A percentile compares a stretch with the other conserved stretches of the same genome.
phyloP scores from a whole-genome alignment of 2,797 vertebrate species.

The Helicolenus hilgendorfi region DNA sequence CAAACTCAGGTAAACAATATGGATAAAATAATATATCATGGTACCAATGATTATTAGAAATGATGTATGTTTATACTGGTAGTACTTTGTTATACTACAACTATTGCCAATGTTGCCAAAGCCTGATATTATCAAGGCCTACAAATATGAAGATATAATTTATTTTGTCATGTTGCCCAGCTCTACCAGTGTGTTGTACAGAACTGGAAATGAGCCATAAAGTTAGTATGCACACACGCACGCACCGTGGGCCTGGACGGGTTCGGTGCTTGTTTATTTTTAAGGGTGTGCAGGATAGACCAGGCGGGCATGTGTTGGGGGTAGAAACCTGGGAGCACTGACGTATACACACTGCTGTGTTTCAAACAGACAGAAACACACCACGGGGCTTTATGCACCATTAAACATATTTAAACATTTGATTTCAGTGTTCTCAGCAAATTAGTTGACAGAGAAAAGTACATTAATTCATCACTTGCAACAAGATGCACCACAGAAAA shows the following conservation, averaged over 20 bases:
- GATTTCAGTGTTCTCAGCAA: constrained; percentile 1
- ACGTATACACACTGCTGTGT: background rate
- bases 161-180: background rate
- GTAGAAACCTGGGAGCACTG: background rate
- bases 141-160: background rate
- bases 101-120: background rate
- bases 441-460: constrained; percentile 2
- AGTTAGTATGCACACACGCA: constrained; percentile 1
- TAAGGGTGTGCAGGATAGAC: background rate
- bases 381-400: constrained; percentile 31
- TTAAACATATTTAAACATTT: constrained; percentile 46
- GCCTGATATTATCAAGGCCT: background rate
- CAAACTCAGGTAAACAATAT: background rate
- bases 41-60: background rate
- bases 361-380: constrained; percentile 33
- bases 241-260: background rate
- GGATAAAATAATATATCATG: background rate
- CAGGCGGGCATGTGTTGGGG: background rate
- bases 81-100: background rate
- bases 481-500: background rate
- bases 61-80: background rate
- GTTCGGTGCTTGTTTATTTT: constrained; percentile 13
- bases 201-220: constrained; percentile 21
- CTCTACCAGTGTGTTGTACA: background rate
- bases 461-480: background rate